Evolutionary conservation across 2,888 invertebrate genomes (phyloP), one percentile per base, ranked within the genome.

Genomic region (Lapara coniferarum): DNA sequence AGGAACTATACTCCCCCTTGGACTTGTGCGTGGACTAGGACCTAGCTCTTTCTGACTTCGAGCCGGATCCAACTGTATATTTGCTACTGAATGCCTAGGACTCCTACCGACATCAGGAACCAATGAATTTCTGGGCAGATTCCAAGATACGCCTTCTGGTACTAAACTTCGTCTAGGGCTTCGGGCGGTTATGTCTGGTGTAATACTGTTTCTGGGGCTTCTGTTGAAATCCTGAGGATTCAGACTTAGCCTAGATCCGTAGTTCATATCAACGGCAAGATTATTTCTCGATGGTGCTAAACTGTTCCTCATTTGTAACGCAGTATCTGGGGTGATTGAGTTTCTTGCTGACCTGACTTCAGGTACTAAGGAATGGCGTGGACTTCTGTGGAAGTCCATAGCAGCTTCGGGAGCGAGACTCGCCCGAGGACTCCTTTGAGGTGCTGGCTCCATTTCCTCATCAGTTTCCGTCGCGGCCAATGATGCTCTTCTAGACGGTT

Each of bases 401-500:
- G 92, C 91, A 10, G 89, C 86, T 51, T 95, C 95, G 53, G 95
- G 95, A 0, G 95, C 94, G 8, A 96, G 88, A 75, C 95, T 95
- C 19, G 95, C 94, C 66, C 95, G 84, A 57, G 95, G 94, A 71
- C 95, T 95, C 81, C 94, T 81, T 78, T 88, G 90, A n/a, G 89
- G 88, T 10, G 80, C 83, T 6, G 91, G 89, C 58, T 92, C 93
- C 67, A 91, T 88, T 78, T 95, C 95, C 63, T 95, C 91, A 72
- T 96, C 95, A 55, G 96, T 95, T 77, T 95, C 95, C 73, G 95
- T 90, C 73, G 96, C 95, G 69, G 95, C 95, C 75, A 95, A 84
- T 0, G 95, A 95, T 51, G 95, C 95, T 77, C 95, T 86, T 73
- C 95, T 86, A 0, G 94, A 91, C 3, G 89, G 89, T 71, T 95